Base-by-base conservation (phyloP, 1,140 invertebrate species). In the Camponotus floridanus region DNA sequence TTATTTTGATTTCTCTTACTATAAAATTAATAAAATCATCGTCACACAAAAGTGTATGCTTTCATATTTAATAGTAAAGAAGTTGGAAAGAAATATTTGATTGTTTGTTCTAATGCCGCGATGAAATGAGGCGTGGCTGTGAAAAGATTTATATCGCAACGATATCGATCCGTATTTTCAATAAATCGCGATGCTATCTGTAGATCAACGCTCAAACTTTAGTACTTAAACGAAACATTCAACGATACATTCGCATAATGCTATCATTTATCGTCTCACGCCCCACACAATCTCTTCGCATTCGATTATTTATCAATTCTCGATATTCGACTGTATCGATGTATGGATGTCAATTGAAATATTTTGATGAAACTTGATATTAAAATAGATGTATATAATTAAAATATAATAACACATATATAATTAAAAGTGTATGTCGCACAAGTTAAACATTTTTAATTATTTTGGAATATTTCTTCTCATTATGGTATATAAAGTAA, bases 131-230 rank as follows among this genome's bases (percentile, higher is more conserved):
- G 36, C 36, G 64, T 81, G 78, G 48, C n/a, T 42, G 21, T 21
- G 26, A 70, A 71, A 71, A 18, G 51, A 71, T 81, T 71, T 73
- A 71, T 68, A 68, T 7, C 26, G 15, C 6, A 18, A 18, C 31
- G 51, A 81, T 71, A 80, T 70, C 67, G 15, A 71, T 73, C 55
- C 15, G 15, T 8, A 59, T 70, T 81, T 81, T 81, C 65, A 81
- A 73, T 71, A 81, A 81, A 81, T 59, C 36, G 78, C 65, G 78
- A 61, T 81, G 71, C 39, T 73, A 71, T 71, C 36, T 31, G 48
- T 26, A 31, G 33, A 31, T 15, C 36, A n/a, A 31, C 36, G n/a
- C 11, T 71, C 15, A 42, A 81, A 81, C 36, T 42, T 36, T 68
- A 51, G 48, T 36, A 73, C 51, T 73, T 71, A 81, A 73, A 39